Evolutionary conservation across 2,113 vertebrate species (phyloP).

Genomic region (Candoia aspera): DNA sequence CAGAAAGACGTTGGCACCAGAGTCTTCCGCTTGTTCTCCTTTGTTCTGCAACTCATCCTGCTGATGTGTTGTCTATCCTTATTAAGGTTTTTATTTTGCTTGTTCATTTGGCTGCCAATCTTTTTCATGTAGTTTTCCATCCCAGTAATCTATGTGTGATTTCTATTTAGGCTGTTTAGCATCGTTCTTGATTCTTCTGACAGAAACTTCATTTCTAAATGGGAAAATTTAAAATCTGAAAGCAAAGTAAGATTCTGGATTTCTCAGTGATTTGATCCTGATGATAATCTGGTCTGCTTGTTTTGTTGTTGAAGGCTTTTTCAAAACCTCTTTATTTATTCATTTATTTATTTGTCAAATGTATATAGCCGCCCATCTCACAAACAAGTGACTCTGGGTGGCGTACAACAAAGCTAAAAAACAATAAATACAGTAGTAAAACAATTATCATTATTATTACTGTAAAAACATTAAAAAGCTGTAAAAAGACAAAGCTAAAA

Average conservation of each 20-base stretch:
- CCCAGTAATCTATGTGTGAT: not conserved
- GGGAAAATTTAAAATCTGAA: not conserved
- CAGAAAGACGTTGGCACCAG: not conserved
- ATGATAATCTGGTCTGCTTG: not conserved
- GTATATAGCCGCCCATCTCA: too few species aligned
- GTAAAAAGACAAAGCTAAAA: too few species aligned
- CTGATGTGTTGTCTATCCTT: not conserved
- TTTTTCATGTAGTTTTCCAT: not conserved
- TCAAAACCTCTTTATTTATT: too few species aligned
- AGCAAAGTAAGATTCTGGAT: not conserved
- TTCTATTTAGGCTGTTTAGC: not conserved
- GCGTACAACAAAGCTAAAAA: too few species aligned
- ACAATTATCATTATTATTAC: too few species aligned
- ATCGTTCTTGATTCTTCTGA: not conserved
- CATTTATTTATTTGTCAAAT: too few species aligned
- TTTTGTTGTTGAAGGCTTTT: not conserved
- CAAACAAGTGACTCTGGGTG: too few species aligned
- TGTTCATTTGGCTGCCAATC: not conserved
- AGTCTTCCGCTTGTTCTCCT: accelerated
- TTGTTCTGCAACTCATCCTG: not conserved
- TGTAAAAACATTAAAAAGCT: too few species aligned
- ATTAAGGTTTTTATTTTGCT: constrained; percentile 8
- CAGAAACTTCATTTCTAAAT: not conserved
- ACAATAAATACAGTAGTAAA: too few species aligned
- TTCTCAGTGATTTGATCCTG: not conserved